These are phyloP conservation scores for Bolinopsis microptera DNA, from an alignment of 37 sponge, comb jelly and placozoan genomes.

Conservation along the genomic window DNA sequence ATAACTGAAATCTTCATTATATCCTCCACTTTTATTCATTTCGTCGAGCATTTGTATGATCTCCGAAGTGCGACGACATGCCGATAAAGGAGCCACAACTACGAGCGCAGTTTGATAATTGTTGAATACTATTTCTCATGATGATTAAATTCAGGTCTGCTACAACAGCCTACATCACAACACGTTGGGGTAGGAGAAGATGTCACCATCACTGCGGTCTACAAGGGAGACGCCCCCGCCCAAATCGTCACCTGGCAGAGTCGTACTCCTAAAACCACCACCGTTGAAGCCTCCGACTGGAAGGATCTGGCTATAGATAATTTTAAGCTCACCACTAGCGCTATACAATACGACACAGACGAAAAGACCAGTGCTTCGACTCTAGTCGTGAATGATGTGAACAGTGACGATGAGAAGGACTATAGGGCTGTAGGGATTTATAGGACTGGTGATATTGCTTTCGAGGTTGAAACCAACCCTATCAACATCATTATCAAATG, in stretches of 20 bases:
- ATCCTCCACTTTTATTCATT: no score
- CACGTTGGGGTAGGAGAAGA: background rate
- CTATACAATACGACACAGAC: background rate
- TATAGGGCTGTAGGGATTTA: background rate
- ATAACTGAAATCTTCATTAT: no score
- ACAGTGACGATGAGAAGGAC: background rate
- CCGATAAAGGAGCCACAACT: no score
- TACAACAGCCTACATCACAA: background rate
- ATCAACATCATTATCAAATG: conserved; percentile 46
- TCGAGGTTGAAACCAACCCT: background rate
- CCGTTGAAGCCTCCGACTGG: background rate
- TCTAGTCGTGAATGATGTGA: background rate
- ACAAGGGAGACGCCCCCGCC: conserved; percentile 34
- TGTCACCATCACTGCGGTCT: conserved; percentile 11
- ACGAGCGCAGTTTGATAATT: no score
- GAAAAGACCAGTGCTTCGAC: background rate
- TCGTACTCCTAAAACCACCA: background rate
- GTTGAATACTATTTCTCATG: no score
- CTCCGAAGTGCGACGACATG: no score
- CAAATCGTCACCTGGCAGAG: background rate
- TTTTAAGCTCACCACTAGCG: background rate
- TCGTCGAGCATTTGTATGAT: no score
- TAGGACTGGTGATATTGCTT: background rate
- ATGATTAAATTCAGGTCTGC: no score
- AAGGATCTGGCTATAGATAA: background rate